Evolutionary conservation across 2,888 invertebrate species (phyloP).

Genomic region (Diadegma fenestrale): DNA sequence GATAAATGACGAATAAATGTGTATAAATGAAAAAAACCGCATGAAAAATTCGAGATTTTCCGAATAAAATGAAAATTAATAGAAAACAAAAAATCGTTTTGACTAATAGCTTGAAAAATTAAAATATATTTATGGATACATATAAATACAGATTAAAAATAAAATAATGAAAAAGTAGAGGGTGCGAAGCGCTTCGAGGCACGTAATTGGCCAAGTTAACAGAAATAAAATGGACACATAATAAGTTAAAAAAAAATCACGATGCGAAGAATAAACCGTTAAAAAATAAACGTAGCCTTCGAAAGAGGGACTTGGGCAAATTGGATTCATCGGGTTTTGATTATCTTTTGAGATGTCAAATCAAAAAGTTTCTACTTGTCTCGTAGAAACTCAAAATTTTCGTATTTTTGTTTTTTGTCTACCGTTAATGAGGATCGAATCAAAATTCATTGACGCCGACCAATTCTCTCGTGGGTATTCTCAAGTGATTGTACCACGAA

Average conservation of each 20-base stretch:
- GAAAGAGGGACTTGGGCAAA: not conserved
- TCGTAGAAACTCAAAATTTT: not conserved
- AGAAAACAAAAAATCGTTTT: too few species aligned
- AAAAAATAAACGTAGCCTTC: not conserved
- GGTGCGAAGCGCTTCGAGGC: not conserved
- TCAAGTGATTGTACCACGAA: conserved; percentile 36
- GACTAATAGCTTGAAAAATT: not conserved
- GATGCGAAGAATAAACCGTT: not conserved
- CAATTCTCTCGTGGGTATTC: conserved; percentile 46
- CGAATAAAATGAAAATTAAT: not conserved
- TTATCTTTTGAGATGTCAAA: not conserved
- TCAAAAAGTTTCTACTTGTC: not conserved
- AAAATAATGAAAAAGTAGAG: not conserved
- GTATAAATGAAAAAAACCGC: too few species aligned
- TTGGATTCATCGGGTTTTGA: not conserved
- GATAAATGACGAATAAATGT: too few species aligned
- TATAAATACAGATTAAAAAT: not conserved
- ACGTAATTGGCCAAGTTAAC: not conserved
- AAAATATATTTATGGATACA: not conserved
- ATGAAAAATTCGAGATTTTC: too few species aligned
- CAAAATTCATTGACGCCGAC: conserved; percentile 58
- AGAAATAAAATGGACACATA: not conserved
- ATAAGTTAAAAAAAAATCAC: not conserved
- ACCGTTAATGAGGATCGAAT: not conserved
- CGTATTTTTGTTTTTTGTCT: not conserved